Conservation (phyloP, 1,140 invertebrate species). For the Himalopsyche phryganea region DNA sequence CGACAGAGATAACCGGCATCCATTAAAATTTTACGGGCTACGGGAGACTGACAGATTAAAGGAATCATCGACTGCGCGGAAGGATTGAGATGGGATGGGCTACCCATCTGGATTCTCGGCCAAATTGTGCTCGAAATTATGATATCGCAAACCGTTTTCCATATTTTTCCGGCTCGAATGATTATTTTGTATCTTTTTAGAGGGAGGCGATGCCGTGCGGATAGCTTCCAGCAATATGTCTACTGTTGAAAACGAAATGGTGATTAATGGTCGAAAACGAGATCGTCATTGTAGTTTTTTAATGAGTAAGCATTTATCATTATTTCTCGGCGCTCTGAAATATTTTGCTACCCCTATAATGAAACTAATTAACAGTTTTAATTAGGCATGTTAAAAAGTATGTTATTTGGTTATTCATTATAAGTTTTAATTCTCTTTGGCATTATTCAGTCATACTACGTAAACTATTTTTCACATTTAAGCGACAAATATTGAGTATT, state of each 20-base stretch:
- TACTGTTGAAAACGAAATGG: conserved; percentile 12
- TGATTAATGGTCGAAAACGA: conserved; percentile 5
- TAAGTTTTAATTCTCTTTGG: no score
- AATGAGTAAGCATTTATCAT: no score
- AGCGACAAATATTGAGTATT: no score
- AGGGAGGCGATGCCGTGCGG: not conserved
- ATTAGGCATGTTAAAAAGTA: no score
- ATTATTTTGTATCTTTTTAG: conserved; percentile 19
- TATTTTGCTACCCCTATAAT: not conserved
- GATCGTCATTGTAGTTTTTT: no score
- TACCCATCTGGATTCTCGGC: not conserved
- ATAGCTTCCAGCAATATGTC: conserved; percentile 10
- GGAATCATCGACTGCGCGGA: conserved; percentile 30
- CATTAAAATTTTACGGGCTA: conserved; percentile 37
- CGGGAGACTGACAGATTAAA: conserved; percentile 35
- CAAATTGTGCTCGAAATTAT: conserved; percentile 26
- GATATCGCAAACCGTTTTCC: conserved; percentile 16
- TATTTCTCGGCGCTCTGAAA: conserved; percentile 1
- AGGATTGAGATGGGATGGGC: conserved; percentile 17
- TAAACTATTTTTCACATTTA: no score
- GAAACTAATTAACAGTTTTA: no score
- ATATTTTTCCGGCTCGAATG: conserved; percentile 22
- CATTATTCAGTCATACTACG: no score
- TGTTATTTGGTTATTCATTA: no score
- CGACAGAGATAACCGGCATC: conserved; percentile 27